Conservation (phyloP, 2,888 invertebrate genomes). For the Julus scanicus region DNA sequence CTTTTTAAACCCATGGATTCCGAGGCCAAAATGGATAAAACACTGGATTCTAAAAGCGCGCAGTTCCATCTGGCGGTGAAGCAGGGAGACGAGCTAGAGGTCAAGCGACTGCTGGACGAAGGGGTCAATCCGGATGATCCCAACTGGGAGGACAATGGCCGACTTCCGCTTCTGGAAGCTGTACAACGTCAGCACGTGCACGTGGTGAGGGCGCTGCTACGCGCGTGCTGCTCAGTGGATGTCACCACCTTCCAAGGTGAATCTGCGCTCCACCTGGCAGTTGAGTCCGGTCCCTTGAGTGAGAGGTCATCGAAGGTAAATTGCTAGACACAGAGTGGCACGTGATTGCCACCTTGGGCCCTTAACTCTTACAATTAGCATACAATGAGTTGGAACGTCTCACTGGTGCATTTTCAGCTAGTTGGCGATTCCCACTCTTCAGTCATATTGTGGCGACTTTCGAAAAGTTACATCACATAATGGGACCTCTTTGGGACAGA, state of each 20-base stretch:
- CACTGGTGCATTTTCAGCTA: no score
- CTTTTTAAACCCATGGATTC: not conserved
- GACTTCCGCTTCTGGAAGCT: constrained; percentile 59
- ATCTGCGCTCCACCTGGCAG: constrained; percentile 59
- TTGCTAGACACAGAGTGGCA: no score
- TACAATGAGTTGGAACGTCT: no score
- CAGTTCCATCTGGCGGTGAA: constrained; percentile 58
- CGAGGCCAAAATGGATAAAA: not conserved
- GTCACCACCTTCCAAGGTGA: constrained; percentile 59
- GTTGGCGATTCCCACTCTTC: no score
- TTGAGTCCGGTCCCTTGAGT: constrained; percentile 57
- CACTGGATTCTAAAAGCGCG: not conserved
- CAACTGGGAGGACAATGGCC: constrained; percentile 59
- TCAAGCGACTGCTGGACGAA: constrained; percentile 55
- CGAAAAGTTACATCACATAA: no score
- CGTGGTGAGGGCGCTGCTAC: constrained; percentile 57
- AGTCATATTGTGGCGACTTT: no score
- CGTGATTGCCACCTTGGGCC: no score
- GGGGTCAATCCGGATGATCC: constrained; percentile 59
- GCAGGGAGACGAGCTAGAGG: constrained; percentile 56
- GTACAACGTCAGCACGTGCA: constrained; percentile 56
- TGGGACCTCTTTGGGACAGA: no score
- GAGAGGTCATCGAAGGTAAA: constrained; percentile 51
- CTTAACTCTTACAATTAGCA: no score
- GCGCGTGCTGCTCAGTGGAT: constrained; percentile 57